Evolutionary conservation across 2,113 vertebrate genomes (phyloP).

Genomic region (Tympanuchus pallidicinctus): DNA sequence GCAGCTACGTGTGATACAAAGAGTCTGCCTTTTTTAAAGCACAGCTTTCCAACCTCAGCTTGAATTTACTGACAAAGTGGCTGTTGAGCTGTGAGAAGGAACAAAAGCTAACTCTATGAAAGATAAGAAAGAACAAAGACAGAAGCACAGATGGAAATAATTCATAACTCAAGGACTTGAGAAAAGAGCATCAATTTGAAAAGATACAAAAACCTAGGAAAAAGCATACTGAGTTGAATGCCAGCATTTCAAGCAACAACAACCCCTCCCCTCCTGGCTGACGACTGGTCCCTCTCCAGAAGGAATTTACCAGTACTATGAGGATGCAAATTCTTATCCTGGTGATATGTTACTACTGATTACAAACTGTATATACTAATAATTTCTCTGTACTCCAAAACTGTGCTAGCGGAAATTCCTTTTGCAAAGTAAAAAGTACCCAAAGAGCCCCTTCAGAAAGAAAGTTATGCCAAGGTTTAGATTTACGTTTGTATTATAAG

Average conservation of each 20-base stretch:
- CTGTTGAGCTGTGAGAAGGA: not conserved
- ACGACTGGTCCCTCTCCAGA: not conserved
- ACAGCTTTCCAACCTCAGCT: not conserved
- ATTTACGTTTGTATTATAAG: not conserved
- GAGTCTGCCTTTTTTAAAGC: not conserved
- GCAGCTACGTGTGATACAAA: not conserved
- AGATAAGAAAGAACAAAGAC: not conserved
- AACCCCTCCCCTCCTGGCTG: not conserved
- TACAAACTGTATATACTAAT: not conserved
- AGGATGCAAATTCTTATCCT: not conserved
- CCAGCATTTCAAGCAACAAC: not conserved
- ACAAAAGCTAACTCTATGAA: not conserved
- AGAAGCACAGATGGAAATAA: not conserved
- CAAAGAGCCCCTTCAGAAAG: not conserved
- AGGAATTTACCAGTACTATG: not conserved
- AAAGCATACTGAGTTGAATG: fast-evolving
- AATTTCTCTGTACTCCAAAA: not conserved
- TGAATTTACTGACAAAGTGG: not conserved
- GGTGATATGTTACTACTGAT: not conserved
- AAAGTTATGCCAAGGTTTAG: not conserved
- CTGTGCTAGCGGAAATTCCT: not conserved
- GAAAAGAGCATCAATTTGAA: not conserved
- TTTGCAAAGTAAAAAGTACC: not conserved
- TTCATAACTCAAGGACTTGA: not conserved
- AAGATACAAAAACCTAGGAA: fast-evolving